Evolutionary conservation across 2,113 vertebrate genomes (phyloP), one percentile per base, ranked within the genome.

Genomic region (Sporophila hypoxantha): DNA sequence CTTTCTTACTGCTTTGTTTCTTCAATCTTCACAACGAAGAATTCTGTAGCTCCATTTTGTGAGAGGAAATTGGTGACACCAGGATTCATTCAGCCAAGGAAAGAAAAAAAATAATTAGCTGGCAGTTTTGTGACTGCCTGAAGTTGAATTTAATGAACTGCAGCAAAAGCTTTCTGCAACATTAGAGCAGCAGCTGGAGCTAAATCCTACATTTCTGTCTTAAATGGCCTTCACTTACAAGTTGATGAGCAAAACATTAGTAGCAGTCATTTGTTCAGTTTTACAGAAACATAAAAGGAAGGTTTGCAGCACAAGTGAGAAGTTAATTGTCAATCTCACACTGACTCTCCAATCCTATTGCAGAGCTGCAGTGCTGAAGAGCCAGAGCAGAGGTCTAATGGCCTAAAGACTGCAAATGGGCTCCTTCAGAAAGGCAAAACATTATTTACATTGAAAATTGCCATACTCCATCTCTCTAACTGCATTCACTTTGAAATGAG

Each of bases 61-160:
- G 37, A 52, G 56, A 52, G 56, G 23, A 81, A 89, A 61, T 76
- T 59, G 36, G 82, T 68, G 55, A 50, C 21, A 68, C 50, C 55
- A 75, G 66, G 76, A 81, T 95, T 81, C 3, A 3, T 19, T 75
- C 56, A 82, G 42, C 39, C 0, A 0, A 91, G 82, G 66, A 85
- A 93, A 89, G 39, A 67, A 87, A 74, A 74, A 86, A 83, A 85
- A 91, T 68, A 92, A 93, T 94, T 92, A 93, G 85, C 83, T 82
- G 66, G 60, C 37, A 71, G 71, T 85, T 85, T 85, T 88, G 55
- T 80, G 78, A 81, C 74, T 91, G 95, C 95, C 89, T 95, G 84
- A 88, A 95, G 94, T 94, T 92, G 92, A 90, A 93, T 91, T 93
- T 95, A 96, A 97, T 95, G 94, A 94, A 79, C 82, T 92, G 88